Evolutionary conservation across 2,113 vertebrate genomes (phyloP), one percentile per base, ranked within the genome.

Genomic region (Chloropsis cyanopogon): DNA sequence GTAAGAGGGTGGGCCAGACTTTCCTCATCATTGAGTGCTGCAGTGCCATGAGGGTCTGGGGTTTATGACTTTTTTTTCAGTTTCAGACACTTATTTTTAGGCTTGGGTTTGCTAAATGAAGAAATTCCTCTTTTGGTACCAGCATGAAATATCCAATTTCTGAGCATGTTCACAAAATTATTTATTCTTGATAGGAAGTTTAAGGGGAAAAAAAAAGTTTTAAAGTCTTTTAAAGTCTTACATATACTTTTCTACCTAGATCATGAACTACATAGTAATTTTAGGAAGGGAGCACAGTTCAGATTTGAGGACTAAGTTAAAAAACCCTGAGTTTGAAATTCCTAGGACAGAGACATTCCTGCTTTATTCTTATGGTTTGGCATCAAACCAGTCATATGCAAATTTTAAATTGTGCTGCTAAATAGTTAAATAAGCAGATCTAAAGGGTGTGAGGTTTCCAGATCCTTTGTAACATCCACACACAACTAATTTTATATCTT

Each of bases 371-470:
- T 96, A 77, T 11, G 29, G 82, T 76, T 95, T 94, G 95, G 95
- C 90, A 95, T 94, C 93, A 93, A 96, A 96, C 88, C 83, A 95
- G 93, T 95, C 86, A 69, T 64, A 92, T 96, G 92, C 72, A 94
- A 91, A 96, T 96, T 95, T 50, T 82, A 94, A 95, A 93, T 90
- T 93, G 82, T 81, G 71, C 95, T 92, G 85, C 94, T 96, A 96
- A 96, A 97, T 95, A 95, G 92, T 95, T 96, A 96, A 95, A 94
- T 80, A 93, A 89, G 82, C 68, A 95, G 88, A 93, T 84, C 86
- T 88, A 80, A 95, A 94, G 92, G 92, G 92, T 92, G 86, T 33
- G 93, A 95, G 86, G 86, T 95, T 97, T 75, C 71, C 65, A 71
- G 72, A 94, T 93, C 68, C 92, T 96, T 97, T 96, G 86, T 96